Percentiles rank a stretch among this genome's conserved stretches.
phyloP scores from a whole-genome alignment of 2,888 invertebrate genomes.

The Hypercompe scribonia region DNA sequence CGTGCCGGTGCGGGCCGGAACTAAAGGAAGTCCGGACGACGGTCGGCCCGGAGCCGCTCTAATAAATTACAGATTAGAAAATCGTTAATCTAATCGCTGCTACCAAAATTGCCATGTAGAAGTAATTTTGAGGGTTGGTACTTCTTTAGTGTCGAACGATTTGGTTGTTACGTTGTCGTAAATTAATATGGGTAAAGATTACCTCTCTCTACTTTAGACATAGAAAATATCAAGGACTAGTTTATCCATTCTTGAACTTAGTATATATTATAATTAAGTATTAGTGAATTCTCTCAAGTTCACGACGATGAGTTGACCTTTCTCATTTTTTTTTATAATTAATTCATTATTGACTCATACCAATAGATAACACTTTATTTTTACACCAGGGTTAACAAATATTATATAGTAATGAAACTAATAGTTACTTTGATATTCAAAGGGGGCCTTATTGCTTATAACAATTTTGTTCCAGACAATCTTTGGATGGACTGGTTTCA shows the following conservation, averaged over 20 bases:
- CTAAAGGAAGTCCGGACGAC: conserved; percentile 67
- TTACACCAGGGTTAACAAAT: too few species aligned
- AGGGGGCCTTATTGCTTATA: too few species aligned
- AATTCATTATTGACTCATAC: too few species aligned
- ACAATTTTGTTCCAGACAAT: too few species aligned
- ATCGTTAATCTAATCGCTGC: conserved; percentile 77
- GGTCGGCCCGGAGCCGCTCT: conserved; percentile 53
- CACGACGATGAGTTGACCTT: too few species aligned
- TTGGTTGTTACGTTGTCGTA: conserved; percentile 9
- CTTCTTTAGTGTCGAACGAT: conserved; percentile 20
- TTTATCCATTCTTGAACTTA: background rate
- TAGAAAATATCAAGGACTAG: background rate
- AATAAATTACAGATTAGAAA: conserved; percentile 82
- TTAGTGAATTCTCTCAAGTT: too few species aligned
- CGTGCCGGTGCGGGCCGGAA: conserved; percentile 58
- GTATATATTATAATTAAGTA: background rate
- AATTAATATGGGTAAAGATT: background rate
- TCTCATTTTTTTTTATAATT: too few species aligned
- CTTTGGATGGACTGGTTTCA: too few species aligned
- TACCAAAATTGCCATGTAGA: conserved; percentile 49
- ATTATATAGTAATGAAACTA: too few species aligned
- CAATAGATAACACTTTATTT: too few species aligned
- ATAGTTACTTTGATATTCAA: too few species aligned
- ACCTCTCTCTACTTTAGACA: background rate
- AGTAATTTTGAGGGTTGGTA: conserved; percentile 53